Evolutionary conservation across 2,113 vertebrate species (phyloP).

Genomic region (Nerophis ophidion): DNA sequence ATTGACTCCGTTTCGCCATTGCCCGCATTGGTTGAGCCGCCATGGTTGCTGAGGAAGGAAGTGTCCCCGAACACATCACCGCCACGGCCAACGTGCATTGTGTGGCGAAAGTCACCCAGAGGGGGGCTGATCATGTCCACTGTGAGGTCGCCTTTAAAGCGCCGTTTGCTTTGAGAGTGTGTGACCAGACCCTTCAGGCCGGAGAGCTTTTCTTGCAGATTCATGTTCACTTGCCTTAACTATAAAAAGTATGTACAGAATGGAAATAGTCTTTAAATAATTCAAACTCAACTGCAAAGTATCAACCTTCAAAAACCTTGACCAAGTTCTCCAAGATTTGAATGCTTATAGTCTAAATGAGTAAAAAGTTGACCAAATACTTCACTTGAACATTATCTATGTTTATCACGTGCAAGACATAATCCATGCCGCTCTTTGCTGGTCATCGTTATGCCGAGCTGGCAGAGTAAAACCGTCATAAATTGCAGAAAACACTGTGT

Average conservation of each 20-base stretch:
- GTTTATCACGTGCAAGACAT: constrained; percentile 50
- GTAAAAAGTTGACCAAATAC: constrained; percentile 30
- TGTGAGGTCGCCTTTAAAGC: constrained; percentile 79
- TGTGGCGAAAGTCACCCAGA: constrained; percentile 93
- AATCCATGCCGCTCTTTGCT: constrained; percentile 47
- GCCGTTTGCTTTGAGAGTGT: constrained; percentile 81
- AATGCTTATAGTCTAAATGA: constrained; percentile 23
- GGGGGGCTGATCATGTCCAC: constrained; percentile 97
- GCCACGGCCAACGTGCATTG: constrained; percentile 92
- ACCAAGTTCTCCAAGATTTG: constrained; percentile 25
- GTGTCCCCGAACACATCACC: constrained; percentile 96
- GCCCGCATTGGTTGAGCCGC: constrained; percentile 60
- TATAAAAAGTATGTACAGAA: not conserved
- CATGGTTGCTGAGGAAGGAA: constrained; percentile 93
- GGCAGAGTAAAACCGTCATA: constrained; percentile 50
- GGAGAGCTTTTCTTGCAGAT: constrained; percentile 87
- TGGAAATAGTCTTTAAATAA: constrained; percentile 17
- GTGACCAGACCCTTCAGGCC: constrained; percentile 85
- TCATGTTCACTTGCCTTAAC: constrained; percentile 70
- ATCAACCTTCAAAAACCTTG: not conserved
- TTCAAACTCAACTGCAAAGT: constrained; percentile 11
- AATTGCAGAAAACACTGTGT: constrained; percentile 59
- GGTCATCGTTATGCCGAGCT: constrained; percentile 52
- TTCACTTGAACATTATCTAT: constrained; percentile 38
- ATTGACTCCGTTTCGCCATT: constrained; percentile 63